Conservation (phyloP, 92 coral and sea anemone genomes). For the Porites rus region DNA sequence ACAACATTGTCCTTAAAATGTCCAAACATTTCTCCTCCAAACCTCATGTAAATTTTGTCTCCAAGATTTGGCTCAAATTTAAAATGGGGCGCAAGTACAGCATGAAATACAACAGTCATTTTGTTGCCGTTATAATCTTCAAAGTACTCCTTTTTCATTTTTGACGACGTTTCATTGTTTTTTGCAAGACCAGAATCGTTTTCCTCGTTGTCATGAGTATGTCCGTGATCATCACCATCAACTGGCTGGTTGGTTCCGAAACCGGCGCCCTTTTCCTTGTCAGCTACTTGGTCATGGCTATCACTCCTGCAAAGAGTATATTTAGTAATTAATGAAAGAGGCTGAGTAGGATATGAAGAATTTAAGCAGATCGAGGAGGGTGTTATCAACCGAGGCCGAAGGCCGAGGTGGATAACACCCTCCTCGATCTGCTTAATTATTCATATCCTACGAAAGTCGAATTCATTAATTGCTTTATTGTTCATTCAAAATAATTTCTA, state of each 20-base stretch:
- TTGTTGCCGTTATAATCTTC: neutral
- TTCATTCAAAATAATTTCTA: no score
- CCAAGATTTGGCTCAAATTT: conserved; percentile 48
- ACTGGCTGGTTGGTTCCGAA: neutral
- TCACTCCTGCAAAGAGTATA: neutral
- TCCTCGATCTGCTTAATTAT: no score
- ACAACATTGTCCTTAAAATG: conserved; percentile 38
- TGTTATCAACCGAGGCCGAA: no score
- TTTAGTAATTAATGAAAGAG: no score
- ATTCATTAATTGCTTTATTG: no score
- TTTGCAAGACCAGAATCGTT: neutral
- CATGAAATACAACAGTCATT: conserved; percentile 66
- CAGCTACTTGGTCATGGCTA: neutral
- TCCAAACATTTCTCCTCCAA: conserved; percentile 40
- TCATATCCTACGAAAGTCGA: no score
- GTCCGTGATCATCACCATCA: neutral
- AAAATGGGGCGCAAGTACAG: conserved; percentile 69
- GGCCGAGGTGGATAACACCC: no score
- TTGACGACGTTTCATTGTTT: neutral
- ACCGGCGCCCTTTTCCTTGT: neutral
- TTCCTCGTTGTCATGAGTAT: neutral
- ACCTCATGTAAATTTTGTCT: conserved; percentile 54
- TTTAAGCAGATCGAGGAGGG: no score
- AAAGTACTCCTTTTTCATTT: neutral
- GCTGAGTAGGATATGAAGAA: no score